phyloP scores from a whole-genome alignment of 1,140 invertebrate genomes.

The Drosophila kanapiae region DNA sequence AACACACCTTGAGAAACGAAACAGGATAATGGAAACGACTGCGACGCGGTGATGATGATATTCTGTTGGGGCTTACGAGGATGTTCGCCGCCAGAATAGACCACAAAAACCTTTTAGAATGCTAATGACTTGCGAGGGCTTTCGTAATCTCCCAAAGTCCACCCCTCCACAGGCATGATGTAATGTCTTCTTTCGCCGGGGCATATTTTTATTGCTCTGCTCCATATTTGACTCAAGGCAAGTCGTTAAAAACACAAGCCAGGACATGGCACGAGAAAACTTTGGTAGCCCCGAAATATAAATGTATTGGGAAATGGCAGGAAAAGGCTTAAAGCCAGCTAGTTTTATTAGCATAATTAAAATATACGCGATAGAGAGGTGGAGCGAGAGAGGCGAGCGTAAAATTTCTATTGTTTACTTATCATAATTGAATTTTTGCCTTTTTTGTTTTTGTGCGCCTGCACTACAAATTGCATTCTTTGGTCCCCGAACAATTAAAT shows the following conservation, averaged over 20 bases:
- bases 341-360: constrained; percentile 59
- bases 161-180: constrained; percentile 11
- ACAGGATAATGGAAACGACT: constrained; percentile 25
- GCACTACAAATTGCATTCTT: constrained; percentile 57
- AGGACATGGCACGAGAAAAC: constrained; percentile 65
- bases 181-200: constrained; percentile 40
- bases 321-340: constrained; percentile 21
- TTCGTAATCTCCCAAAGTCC: constrained; percentile 2
- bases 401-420: constrained; percentile 58
- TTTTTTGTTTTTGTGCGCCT: constrained; percentile 24
- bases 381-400: constrained; percentile 22
- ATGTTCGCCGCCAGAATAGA: constrained; percentile 34
- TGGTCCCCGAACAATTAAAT: constrained; percentile 45
- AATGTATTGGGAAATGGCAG: constrained; percentile 19
- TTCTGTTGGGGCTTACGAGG: constrained; percentile 31
- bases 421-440: constrained; percentile 54
- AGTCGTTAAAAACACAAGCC: constrained; percentile 68
- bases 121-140: constrained; percentile 76
- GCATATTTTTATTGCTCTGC: constrained; percentile 71
- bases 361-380: constrained; percentile 32
- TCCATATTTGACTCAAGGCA: constrained; percentile 40
- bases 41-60: constrained; percentile 30
- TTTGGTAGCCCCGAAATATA: constrained; percentile 9
- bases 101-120: constrained; percentile 81
- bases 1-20: constrained; percentile 48